phyloP scores from a whole-genome alignment of 2,797 vertebrate genomes.

The Chloroceryle amazona region DNA sequence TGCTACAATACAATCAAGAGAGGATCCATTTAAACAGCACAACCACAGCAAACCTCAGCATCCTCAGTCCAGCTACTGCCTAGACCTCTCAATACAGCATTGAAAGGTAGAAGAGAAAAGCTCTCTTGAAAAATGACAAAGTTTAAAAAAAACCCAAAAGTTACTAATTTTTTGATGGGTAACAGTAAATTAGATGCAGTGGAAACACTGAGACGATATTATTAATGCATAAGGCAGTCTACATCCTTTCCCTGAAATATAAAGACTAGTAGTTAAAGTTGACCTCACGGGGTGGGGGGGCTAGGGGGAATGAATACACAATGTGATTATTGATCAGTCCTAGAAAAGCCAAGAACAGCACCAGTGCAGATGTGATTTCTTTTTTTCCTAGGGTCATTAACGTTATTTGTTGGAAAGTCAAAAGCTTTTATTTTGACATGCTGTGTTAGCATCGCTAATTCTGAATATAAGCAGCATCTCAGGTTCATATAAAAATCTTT shows the following conservation, averaged over 20 bases:
- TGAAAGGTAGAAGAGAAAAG: neutral
- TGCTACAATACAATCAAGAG: slow-evolving; percentile 30
- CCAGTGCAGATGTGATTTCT: neutral
- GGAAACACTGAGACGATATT: neutral
- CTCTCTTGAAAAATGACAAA: neutral
- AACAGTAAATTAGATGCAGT: neutral
- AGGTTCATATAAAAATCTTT: accelerated
- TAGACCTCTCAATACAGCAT: neutral
- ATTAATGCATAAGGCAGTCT: neutral
- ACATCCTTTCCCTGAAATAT: neutral
- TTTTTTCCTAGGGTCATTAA: neutral
- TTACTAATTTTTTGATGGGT: neutral
- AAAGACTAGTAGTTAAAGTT: slow-evolving; percentile 36
- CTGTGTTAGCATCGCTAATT: neutral
- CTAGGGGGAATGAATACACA: slow-evolving; percentile 22
- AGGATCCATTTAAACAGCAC: slow-evolving; percentile 48
- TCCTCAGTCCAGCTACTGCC: neutral
- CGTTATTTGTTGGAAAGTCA: slow-evolving; percentile 4
- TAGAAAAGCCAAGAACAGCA: slow-evolving; percentile 35
- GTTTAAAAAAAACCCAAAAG: neutral
- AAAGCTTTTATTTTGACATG: neutral
- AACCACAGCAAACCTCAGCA: slow-evolving; percentile 9
- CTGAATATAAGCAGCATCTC: neutral
- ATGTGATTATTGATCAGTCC: slow-evolving; percentile 47
- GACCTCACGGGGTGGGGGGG: neutral